Evolutionary conservation across 2,113 vertebrate genomes (phyloP).

Genomic region (Seriola aureovittata): DNA sequence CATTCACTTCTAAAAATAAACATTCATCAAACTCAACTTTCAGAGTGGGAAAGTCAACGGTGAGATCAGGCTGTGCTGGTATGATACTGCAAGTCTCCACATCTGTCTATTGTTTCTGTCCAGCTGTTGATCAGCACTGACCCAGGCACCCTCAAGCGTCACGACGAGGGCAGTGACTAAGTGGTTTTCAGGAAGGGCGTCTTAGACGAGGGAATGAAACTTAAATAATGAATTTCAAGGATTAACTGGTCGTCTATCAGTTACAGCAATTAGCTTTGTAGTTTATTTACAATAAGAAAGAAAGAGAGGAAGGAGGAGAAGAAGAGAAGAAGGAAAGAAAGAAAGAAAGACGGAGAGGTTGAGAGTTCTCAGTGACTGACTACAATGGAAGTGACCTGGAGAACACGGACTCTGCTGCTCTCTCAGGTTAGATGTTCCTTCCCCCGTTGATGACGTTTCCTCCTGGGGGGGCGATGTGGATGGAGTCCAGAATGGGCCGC

Average conservation of each 20-base stretch:
- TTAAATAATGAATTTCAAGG: not conserved
- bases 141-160: not conserved
- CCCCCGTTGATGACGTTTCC: slow-evolving; percentile 93
- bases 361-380: slow-evolving; percentile 43
- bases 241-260: not conserved
- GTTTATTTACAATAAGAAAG: slow-evolving; percentile 9
- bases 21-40: slow-evolving; percentile 32
- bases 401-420: slow-evolving; percentile 25
- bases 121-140: not conserved
- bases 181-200: not conserved
- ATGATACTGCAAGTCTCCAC: not conserved
- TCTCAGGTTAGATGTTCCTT: slow-evolving; percentile 88
- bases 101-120: not conserved
- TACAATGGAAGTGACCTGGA: slow-evolving; percentile 63
- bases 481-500: slow-evolving; percentile 93
- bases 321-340: too few relatives aligned
- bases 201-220: not conserved
- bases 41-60: not conserved
- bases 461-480: slow-evolving; percentile 94
- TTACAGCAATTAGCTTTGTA: slow-evolving; percentile 1
- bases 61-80: slow-evolving; percentile 16
- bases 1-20: slow-evolving; percentile 18
- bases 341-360: not conserved
- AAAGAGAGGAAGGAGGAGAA: not conserved
- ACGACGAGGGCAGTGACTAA: not conserved